Evolutionary conservation across 2,797 vertebrate genomes (phyloP).

Genomic region (Schizopygopsis pylzovi): DNA sequence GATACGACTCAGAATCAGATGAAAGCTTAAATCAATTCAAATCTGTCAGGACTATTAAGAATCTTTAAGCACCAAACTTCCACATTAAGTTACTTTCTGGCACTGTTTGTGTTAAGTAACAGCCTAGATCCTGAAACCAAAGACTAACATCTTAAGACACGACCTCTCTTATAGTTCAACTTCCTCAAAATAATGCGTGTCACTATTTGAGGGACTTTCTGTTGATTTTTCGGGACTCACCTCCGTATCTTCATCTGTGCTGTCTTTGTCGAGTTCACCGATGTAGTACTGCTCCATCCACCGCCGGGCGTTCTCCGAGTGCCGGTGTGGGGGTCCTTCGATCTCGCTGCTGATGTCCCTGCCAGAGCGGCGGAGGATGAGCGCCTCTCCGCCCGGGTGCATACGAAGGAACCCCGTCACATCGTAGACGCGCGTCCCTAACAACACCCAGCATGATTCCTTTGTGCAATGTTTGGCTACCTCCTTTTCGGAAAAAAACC

Average conservation of each 20-base stretch:
- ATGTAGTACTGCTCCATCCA: conserved; percentile 98
- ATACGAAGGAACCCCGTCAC: conserved; percentile 88
- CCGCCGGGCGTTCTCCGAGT: conserved; percentile 90
- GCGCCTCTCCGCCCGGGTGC: conserved; percentile 92
- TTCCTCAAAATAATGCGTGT: conserved; percentile 19
- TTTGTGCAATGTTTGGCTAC: conserved; percentile 83
- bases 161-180: not conserved
- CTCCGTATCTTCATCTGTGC: conserved; percentile 64
- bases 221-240: conserved; percentile 52
- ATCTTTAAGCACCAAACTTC: not conserved
- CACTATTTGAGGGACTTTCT: not conserved
- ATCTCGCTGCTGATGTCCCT: conserved; percentile 85
- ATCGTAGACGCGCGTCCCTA: conserved; percentile 88
- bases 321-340: conserved; percentile 92
- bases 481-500: conserved; percentile 77
- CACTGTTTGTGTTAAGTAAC: not conserved
- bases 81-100: not conserved
- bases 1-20: not conserved
- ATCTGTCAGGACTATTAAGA: not conserved
- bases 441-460: conserved; percentile 90
- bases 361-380: conserved; percentile 84
- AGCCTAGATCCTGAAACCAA: not conserved
- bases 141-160: not conserved
- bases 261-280: conserved; percentile 81
- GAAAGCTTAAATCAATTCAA: not conserved